Base-by-base conservation (phyloP, 2,797 vertebrate species). In the Gastrophryne carolinensis region DNA sequence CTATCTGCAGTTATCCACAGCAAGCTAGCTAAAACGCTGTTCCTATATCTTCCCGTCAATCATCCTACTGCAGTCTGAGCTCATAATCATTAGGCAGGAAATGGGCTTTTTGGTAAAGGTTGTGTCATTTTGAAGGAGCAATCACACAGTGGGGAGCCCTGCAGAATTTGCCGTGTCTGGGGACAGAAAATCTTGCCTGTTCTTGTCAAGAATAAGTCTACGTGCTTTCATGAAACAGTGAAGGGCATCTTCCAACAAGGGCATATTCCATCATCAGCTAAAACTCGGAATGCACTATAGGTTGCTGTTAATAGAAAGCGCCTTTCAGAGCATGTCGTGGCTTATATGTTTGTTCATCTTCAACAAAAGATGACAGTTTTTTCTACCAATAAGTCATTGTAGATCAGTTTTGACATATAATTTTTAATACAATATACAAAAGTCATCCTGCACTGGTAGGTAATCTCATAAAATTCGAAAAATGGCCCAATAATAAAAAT, bases 61-160 rank as follows among this genome's bases (percentile, higher is more conserved):
- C 66, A 53, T 56, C 35, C 47, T 44, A 50, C 57, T n/a, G 30
- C 47, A 58, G 56, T 37, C 50, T 30, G 5, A 52, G 57, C 57
- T 56, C 66, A 71, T 64, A 64, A 77, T 71, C 47, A 71, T 77
- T 71, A 77, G 67, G 37, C 62, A 65, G 58, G 53, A 64, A 64
- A 71, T 77, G 35, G 74, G 58, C 74, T 77, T 64, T 68, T 58
- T 71, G 74, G 66, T 71, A 77, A 77, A 77, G 66, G 67, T 77
- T 77, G 74, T 77, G 74, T 77, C 67, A 77, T 77, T 77, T 56
- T 71, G 49, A 77, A 64, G 67, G 58, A 77, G 74, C 74, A 71
- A 64, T 71, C 58, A 64, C 66, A 64, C 67, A 77, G 74, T 77
- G 37, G 74, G 74, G 67, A 77, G 74, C 58, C 60, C 29, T 71